Evolutionary conservation across 1,140 invertebrate genomes (phyloP).

Genomic region (Helicoverpa armigera): DNA sequence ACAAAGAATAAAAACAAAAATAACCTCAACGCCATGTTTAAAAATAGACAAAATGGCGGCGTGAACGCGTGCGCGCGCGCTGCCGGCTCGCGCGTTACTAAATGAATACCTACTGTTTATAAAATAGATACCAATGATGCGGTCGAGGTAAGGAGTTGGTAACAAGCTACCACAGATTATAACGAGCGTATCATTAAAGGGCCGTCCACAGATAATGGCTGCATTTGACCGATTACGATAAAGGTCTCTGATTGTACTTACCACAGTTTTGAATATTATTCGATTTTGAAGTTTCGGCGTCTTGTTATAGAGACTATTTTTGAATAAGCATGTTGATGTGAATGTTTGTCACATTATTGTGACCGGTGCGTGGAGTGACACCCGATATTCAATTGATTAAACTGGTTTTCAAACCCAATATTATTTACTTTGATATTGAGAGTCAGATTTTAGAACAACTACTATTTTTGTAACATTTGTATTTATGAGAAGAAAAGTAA

Average conservation of each 20-base stretch:
- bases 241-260: neutral
- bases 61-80: constrained; percentile 56
- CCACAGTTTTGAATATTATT: neutral
- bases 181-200: neutral
- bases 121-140: neutral
- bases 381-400: no score
- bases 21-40: constrained; percentile 50
- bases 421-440: neutral
- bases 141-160: neutral
- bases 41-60: constrained; percentile 10
- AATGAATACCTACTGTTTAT: constrained; percentile 4
- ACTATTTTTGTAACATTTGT: neutral
- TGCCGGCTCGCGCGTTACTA: constrained; percentile 23
- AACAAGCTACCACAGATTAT: neutral
- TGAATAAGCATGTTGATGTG: no score
- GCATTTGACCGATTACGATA: neutral
- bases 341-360: no score
- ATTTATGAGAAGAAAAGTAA: no score
- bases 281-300: no score
- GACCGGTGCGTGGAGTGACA: no score
- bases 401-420: no score
- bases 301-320: no score
- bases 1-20: constrained; percentile 49
- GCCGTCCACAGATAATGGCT: neutral
- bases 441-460: neutral